These are phyloP conservation scores for Lagodon rhomboides DNA, from an alignment of 2,797 vertebrate genomes.

Conservation along the genomic window DNA sequence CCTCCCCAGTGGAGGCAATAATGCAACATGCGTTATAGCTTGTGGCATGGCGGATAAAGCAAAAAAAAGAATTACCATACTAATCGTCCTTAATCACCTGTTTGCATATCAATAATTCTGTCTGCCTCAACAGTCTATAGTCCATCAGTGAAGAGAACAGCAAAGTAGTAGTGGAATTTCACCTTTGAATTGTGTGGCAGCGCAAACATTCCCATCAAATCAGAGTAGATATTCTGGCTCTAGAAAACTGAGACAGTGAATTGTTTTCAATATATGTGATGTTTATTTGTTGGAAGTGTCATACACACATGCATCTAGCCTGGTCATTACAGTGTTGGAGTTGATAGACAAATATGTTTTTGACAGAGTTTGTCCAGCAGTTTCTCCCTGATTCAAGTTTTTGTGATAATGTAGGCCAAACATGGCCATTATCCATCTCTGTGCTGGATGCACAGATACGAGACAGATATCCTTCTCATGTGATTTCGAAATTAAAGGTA, in stretches of 20 bases:
- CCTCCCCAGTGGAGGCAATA: no score
- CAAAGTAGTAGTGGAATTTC: background rate
- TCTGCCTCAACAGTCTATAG: background rate
- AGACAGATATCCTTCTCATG: background rate
- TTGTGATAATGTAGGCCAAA: background rate
- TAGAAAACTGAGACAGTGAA: background rate
- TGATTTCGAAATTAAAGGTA: background rate
- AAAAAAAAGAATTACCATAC: no score
- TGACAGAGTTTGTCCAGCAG: background rate
- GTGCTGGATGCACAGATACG: background rate
- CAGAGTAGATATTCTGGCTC: background rate
- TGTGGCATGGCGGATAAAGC: no score
- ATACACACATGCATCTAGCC: background rate
- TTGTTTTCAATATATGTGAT: background rate
- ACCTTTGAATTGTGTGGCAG: background rate
- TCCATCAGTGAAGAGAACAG: background rate
- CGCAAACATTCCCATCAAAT: background rate
- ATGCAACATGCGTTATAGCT: no score
- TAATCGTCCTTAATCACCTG: background rate
- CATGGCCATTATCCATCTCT: background rate
- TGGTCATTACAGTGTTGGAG: background rate
- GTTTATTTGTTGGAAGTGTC: background rate
- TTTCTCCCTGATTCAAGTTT: background rate
- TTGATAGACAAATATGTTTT: background rate
- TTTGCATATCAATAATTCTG: background rate